Evolutionary conservation across 1,140 invertebrate species (phyloP), one percentile per base, ranked within the genome.

Genomic region (Orius insidiosus): DNA sequence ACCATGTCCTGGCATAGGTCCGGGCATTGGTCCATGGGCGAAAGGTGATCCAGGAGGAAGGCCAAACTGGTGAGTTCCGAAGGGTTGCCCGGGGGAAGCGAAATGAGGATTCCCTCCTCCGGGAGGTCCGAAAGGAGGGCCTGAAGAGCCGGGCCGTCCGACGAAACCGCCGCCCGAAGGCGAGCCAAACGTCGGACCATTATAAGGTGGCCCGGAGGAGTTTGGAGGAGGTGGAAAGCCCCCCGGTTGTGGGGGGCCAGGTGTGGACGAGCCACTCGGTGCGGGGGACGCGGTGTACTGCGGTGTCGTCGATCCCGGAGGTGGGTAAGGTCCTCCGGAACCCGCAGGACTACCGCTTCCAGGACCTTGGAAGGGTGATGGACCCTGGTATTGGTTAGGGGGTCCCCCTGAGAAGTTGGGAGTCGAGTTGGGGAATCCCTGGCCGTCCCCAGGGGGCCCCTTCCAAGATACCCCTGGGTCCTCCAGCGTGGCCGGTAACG

Each of bases 271-370:
- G n/a, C 77, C 78, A 18, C 75, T 78, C 2, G 77, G 77, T 41
- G 77, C 78, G 37, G 78, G 78, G 19, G 77, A 80, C 16, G 77
- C 76, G 49, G 75, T 79, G 58, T 80, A 80, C 56, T 80, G 77
- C 10, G 77, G 77, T 46, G 77, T 78, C 46, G 69, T 75, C 16
- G 76, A 78, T 33, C 77, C 76, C 4, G 78, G 38, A 18, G 38
- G 38, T 4, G 38, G 74, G 46, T 73, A 74, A 42, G 75, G 75
- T 3, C 69, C 73, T 55, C 69, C 74, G 56, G 75, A 74, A 58
- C 69, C 69, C 16, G 76, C 71, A 40, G 75, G 75, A 57, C 74
- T 76, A 13, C 70, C 70, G 45, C 72, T 74, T 19, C 72, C 71
- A 48, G 68, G 69, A 32, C 69, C 69, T 54, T 70, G 70, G 52